Evolutionary conservation across 1,140 invertebrate genomes (phyloP), one percentile per base, ranked within the genome.

Genomic region (Propsilocerus akamusi): DNA sequence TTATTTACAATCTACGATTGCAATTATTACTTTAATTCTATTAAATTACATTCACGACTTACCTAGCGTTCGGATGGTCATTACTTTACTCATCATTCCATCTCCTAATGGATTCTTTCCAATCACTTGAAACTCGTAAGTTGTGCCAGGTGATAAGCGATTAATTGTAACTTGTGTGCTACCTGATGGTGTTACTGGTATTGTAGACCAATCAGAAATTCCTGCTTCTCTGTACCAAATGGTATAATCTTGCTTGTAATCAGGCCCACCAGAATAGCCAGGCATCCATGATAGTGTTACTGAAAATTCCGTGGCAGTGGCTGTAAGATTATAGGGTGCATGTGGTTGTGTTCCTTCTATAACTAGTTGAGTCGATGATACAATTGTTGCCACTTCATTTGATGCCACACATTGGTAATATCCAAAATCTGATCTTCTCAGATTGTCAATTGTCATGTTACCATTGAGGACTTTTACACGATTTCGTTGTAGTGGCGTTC

Each of bases 321-420:
- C 85, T 3, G 86, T 81, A 14, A 97, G 76, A 68, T 97, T 96
- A 71, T 90, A 91, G 1, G 94, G 93, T 25, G 92, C 90, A 66
- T 97, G 92, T 4, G 93, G 93, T 61, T 94, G 91, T 3, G 92
- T 96, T 49, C 88, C 91, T 70, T 96, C 90, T 49, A 97, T 86
- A 52, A 94, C 86, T 47, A 98, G 71, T 59, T 92, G 85, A 14
- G 92, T 94, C 37, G 81, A 76, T 5, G 85, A 79, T 26, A 92
- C 82, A 59, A 97, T 83, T 1, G 89, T 94, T 34, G 91, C 90
- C 51, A 96, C 87, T 70, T 95, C 90, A 67, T 97, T 97, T 51
- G 80, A 81, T 4, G 89, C 88, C 49, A 95, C 81, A 68, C 94
- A 97, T 66, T 97, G 89, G 66, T 97, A 97, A 58, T 80, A 81